Conservation (phyloP, 2,797 vertebrate species). For the Setipinna tenuifilis region DNA sequence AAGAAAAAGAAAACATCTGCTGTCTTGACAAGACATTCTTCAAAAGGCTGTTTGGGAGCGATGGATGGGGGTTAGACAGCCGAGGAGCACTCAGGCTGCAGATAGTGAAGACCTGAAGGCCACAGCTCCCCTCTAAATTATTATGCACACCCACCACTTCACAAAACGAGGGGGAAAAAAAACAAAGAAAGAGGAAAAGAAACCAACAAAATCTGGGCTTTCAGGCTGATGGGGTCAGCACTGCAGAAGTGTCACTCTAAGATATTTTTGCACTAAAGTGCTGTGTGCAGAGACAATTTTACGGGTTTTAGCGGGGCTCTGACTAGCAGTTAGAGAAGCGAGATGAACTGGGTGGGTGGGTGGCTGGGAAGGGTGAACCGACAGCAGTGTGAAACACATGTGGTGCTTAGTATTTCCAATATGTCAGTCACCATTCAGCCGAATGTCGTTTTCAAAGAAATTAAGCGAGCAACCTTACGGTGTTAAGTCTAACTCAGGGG, state of each 20-base stretch:
- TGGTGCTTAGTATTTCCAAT: not conserved
- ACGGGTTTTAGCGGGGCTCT: not conserved
- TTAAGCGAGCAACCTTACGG: not conserved
- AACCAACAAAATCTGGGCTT: constrained; percentile 3
- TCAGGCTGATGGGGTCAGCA: constrained; percentile 8
- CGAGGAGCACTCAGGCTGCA: not conserved
- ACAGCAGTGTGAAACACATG: not conserved
- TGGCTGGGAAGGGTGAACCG: not conserved
- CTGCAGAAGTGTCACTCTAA: not conserved
- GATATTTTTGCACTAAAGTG: not conserved
- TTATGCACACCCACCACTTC: not conserved
- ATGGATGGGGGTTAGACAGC: not conserved
- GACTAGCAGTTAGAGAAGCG: not conserved
- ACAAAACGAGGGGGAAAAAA: not conserved
- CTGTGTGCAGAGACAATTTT: not conserved
- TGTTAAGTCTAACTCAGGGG: not conserved
- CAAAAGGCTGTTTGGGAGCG: not conserved
- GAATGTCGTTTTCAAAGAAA: not conserved
- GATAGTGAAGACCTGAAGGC: not conserved
- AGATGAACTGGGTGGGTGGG: not conserved
- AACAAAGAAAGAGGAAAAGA: not conserved
- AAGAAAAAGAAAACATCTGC: not conserved
- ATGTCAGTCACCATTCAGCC: not conserved
- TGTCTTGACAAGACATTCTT: not conserved
- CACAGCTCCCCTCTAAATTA: not conserved